Evolutionary conservation across 1,140 invertebrate species (phyloP), one percentile per base, ranked within the genome.

Genomic region (Lordiphosa collinella): DNA sequence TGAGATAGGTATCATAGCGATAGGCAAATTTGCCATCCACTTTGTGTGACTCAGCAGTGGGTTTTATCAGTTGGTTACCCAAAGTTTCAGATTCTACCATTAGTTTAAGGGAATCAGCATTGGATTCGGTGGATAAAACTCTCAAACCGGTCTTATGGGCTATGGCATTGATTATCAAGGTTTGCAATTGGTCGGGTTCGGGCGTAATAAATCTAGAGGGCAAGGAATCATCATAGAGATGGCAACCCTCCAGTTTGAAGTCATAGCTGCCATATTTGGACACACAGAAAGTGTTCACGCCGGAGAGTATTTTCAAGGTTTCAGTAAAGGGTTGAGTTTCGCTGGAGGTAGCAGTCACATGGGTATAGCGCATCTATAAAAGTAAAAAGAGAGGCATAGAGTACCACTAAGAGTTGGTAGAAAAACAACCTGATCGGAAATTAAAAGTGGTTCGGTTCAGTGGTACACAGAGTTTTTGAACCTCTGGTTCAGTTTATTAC

Each of bases 231-330:
- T 91, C 90, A 89, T 96, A 97, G 56, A 92, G 90, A 88, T 98
- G 97, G 88, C 97, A 98, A 35, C 96, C 93, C 60, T 92, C 92
- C 7, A 96, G 93, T 34, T 91, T 91, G 31, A 98, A 93, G 40
- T 92, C 90, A 86, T 97, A 98, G 38, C 89, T 88, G n/a, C 94
- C 95, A 29, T 92, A 86, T 56, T 90, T 89, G 3, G 92, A 90
- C 1, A 97, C 89, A 80, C 96, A 97, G 67, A 93, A 90, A 0
- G 90, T 91, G 32, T 91, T 91, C 8, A 92, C 92, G 40, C 90
- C 90, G 0, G 76, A 66, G 6, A 91, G 62, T 7, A 89, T 57
- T 35, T 91, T 79, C 1, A 74, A 67, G 5, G 87, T 72, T 55
- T 89, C 86, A 11, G 46, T 44, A 0, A 57, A 5, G 0, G 73